phyloP scores from a whole-genome alignment of 2,113 vertebrate genomes.

The Pygoscelis adeliae region DNA sequence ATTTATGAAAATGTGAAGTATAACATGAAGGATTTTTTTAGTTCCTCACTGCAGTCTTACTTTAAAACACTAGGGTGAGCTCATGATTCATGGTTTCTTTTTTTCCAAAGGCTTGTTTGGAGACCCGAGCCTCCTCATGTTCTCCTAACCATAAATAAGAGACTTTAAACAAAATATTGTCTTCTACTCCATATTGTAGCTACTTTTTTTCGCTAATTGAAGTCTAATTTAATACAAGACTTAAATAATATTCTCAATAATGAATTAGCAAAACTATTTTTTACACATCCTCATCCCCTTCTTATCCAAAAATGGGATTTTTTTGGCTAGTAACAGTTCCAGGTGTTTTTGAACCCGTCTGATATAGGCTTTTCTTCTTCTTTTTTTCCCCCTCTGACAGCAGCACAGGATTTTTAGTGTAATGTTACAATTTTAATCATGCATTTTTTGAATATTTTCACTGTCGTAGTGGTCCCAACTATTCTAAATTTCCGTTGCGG shows the following conservation, averaged over 20 bases:
- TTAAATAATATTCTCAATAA: neutral
- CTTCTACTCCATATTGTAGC: neutral
- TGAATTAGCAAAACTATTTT: neutral
- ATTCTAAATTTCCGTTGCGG: constrained; percentile 50
- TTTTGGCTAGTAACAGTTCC: neutral
- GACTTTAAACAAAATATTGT: neutral
- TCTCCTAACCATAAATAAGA: neutral
- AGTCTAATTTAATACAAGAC: neutral
- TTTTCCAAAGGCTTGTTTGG: neutral
- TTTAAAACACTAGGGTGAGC: constrained; percentile 39
- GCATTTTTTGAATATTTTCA: constrained; percentile 49
- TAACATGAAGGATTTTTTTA: neutral
- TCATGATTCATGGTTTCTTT: neutral
- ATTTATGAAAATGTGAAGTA: neutral
- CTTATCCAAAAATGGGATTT: neutral
- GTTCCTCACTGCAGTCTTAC: neutral
- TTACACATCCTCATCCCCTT: neutral
- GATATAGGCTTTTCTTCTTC: neutral
- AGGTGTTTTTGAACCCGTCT: neutral
- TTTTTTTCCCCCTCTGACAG: neutral
- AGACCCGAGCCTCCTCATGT: neutral
- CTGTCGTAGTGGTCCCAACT: neutral
- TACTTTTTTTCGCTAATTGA: neutral
- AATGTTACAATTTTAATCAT: neutral
- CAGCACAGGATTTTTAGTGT: neutral